Evolutionary conservation across 2,113 vertebrate genomes (phyloP), one percentile per base, ranked within the genome.

Genomic region (Raja brachyura): DNA sequence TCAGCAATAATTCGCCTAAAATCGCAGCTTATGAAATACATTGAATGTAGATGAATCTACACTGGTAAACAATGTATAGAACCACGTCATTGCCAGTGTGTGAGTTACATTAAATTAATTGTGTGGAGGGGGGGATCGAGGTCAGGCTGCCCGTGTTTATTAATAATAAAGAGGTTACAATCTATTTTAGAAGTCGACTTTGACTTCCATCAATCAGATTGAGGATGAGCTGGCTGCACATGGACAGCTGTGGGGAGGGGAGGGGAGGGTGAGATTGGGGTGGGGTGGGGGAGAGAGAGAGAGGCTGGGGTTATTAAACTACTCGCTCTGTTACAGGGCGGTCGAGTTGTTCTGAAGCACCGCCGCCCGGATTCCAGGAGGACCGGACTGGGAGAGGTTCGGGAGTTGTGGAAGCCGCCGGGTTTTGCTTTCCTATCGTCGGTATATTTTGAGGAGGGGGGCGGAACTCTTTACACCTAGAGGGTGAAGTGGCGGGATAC

Each of bases 101-200:
- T 6, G 0, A 59, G 25, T 56, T 90, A 25, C 88, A 25, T 48
- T 48, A 73, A 73, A 74, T 92, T 92, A 92, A 92, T 92, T 74
- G 90, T 22, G 3, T 48, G n/a, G n/a, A 48, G 20, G 31, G 66
- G 22, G 59, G 31, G 73, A 5, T 16, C 16, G 90, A 74, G 68
- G 31, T 74, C 31, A 70, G 13, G 20, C 10, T 74, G 14, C 33
- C 11, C 9, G 33, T 54, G 18, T 54, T 25, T 92, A 73, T 92
- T 92, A 92, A 92, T 92, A 92, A 73, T 74, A 73, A 54, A 74
- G 88, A 39, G 18, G 73, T 92, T 92, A 73, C 90, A 54, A 73
- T 28, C 63, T 48, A 92, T 92, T 48, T 13, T 48, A 92, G 48
- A 66, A 54, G 90, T 73, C 33, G 8, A 48, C 18, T 39, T 48